Conservation (phyloP, 1,140 invertebrate genomes). For the Geopemphigus sp. region DNA sequence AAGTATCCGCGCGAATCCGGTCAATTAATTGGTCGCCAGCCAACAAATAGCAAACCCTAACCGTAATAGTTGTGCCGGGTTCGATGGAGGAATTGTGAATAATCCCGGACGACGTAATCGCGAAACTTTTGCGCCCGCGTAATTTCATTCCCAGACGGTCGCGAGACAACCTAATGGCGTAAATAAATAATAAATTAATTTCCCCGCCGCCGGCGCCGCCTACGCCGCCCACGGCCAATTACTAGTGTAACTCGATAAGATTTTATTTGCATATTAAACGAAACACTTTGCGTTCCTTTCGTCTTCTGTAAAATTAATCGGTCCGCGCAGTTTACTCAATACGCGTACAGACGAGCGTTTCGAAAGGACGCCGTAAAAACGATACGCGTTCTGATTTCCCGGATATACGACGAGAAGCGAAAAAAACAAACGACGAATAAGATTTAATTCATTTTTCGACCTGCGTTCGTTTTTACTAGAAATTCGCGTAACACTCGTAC, state of each 20-base stretch:
- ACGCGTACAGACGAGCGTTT: no score
- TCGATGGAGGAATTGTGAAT: background rate
- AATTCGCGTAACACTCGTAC: no score
- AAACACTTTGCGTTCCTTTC: no score
- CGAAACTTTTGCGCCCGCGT: background rate
- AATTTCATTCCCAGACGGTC: background rate
- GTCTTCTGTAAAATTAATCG: no score
- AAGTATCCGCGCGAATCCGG: background rate
- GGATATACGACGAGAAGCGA: no score
- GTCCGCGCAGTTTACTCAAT: no score
- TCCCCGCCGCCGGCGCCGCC: no score
- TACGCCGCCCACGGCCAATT: background rate
- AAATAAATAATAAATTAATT: background rate
- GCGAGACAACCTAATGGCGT: background rate
- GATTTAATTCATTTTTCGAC: no score
- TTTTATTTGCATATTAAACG: background rate
- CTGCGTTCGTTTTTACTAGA: no score
- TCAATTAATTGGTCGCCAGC: slow-evolving; percentile 1
- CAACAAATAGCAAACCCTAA: slow-evolving; percentile 13
- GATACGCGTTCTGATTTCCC: no score
- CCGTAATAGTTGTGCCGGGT: slow-evolving; percentile 6
- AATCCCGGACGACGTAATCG: slow-evolving; percentile 14
- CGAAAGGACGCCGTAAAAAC: no score
- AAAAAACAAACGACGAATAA: no score
- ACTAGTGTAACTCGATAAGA: background rate